Evolutionary conservation across 2,888 invertebrate species (phyloP).

Genomic region (Metalampra italica): DNA sequence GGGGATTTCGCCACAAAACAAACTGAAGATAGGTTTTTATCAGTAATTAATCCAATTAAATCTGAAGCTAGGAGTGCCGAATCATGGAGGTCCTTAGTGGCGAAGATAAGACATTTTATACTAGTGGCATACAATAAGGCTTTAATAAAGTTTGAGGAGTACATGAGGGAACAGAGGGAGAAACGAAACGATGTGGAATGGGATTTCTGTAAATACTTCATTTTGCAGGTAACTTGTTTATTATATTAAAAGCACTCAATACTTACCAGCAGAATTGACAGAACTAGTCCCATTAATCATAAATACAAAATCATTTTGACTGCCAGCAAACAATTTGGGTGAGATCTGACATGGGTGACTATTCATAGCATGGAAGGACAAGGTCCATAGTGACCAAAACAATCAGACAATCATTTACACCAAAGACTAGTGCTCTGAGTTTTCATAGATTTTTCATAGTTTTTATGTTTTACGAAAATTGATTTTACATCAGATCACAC

Average conservation of each 20-base stretch:
- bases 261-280: too few relatives aligned
- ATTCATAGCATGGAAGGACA: too few relatives aligned
- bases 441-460: too few relatives aligned
- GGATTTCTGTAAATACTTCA: conserved; percentile 97
- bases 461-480: too few relatives aligned
- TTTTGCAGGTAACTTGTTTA: conserved; percentile 83
- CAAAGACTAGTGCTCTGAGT: too few relatives aligned
- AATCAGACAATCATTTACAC: too few relatives aligned
- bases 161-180: conserved; percentile 93
- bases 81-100: conserved; percentile 92
- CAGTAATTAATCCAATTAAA: conserved; percentile 93
- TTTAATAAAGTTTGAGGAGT: conserved; percentile 91
- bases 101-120: conserved; percentile 89
- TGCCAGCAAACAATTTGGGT: too few relatives aligned
- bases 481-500: too few relatives aligned
- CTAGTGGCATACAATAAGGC: conserved; percentile 92
- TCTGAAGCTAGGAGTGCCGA: conserved; percentile 93
- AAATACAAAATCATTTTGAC: too few relatives aligned
- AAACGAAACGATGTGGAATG: conserved; percentile 93
- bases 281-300: too few relatives aligned
- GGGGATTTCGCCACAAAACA: conserved; percentile 96
- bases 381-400: too few relatives aligned
- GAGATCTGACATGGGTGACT: too few relatives aligned
- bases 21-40: conserved; percentile 88
- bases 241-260: background rate